A percentile compares a stretch with the other conserved stretches of the same genome.
These are phyloP conservation scores for Aporophyla nigra DNA, from an alignment of 2,888 invertebrate species.

Conservation along the genomic window DNA sequence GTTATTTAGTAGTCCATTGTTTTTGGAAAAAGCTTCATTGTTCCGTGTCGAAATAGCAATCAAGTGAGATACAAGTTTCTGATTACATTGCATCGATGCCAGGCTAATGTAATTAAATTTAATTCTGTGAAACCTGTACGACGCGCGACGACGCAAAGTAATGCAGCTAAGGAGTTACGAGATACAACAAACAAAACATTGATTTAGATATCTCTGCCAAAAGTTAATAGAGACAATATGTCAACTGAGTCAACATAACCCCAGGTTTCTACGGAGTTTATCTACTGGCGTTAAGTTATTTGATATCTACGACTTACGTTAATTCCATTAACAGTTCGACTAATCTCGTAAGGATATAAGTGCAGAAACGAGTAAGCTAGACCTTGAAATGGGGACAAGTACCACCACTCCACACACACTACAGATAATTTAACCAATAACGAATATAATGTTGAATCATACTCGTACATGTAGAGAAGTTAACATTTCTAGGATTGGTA, in stretches of 20 bases:
- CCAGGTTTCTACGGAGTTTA: conserved; percentile 15
- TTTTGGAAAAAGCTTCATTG: conserved; percentile 76
- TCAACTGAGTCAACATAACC: not conserved
- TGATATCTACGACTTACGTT: conserved; percentile 25
- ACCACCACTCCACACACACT: not conserved
- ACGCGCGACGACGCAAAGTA: conserved; percentile 1
- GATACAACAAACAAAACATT: conserved; percentile 2
- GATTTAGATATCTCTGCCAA: not conserved
- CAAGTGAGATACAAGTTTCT: conserved; percentile 52
- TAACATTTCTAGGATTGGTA: conserved; percentile 71
- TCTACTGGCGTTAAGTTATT: conserved; percentile 14
- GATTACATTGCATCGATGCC: conserved; percentile 45
- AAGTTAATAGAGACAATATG: conserved; percentile 11
- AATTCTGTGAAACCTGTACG: conserved; percentile 11
- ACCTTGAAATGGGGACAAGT: conserved; percentile 28
- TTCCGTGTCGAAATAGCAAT: conserved; percentile 70
- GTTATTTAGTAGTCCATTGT: conserved; percentile 80
- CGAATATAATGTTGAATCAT: conserved; percentile 24
- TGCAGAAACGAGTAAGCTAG: conserved; percentile 27
- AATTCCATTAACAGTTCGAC: conserved; percentile 10
- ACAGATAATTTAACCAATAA: conserved; percentile 19
- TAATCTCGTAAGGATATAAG: conserved; percentile 27
- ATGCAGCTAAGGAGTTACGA: not conserved
- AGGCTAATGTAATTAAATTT: conserved; percentile 43
- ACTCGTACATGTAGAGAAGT: conserved; percentile 27